phyloP scores from a whole-genome alignment of 1,140 invertebrate genomes.

The Drosophila bocqueti region DNA sequence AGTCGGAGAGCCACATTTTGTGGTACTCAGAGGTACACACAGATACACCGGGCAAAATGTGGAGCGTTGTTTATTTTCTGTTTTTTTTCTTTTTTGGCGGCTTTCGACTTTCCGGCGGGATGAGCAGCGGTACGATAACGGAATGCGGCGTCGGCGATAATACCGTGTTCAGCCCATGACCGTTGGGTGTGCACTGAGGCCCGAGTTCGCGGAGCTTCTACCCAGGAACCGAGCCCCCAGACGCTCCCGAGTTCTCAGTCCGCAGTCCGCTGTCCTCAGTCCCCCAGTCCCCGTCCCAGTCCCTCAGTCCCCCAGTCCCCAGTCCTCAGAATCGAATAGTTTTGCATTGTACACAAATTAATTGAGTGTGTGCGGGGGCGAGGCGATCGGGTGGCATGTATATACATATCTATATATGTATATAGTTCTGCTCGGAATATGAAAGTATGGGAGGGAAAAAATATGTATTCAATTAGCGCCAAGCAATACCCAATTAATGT shows the following conservation, averaged over 20 bases:
- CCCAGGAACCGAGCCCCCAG: conserved; percentile 23
- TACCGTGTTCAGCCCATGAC: conserved; percentile 74
- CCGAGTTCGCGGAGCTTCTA: conserved; percentile 29
- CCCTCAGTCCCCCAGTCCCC: background rate
- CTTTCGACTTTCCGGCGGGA: conserved; percentile 11
- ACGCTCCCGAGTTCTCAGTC: conserved; percentile 7
- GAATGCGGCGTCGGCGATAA: conserved; percentile 42
- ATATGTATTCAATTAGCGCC: conserved; percentile 48
- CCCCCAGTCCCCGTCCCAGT: no score
- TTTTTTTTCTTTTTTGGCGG: background rate
- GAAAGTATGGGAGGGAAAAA: background rate
- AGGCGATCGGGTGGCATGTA: background rate
- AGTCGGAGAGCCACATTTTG: conserved; percentile 75
- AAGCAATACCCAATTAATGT: conserved; percentile 29
- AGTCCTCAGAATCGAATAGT: conserved; percentile 55
- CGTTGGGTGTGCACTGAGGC: conserved; percentile 62
- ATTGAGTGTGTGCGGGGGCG: conserved; percentile 51
- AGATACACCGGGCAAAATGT: background rate
- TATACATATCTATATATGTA: background rate
- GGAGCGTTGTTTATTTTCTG: conserved; percentile 1
- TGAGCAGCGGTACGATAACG: conserved; percentile 30
- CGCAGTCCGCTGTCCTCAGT: background rate
- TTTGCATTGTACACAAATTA: conserved; percentile 78
- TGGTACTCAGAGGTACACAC: background rate
- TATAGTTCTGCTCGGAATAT: background rate